Base-by-base conservation (phyloP, 2,113 vertebrate species). In the Pachycephala philippinensis region DNA sequence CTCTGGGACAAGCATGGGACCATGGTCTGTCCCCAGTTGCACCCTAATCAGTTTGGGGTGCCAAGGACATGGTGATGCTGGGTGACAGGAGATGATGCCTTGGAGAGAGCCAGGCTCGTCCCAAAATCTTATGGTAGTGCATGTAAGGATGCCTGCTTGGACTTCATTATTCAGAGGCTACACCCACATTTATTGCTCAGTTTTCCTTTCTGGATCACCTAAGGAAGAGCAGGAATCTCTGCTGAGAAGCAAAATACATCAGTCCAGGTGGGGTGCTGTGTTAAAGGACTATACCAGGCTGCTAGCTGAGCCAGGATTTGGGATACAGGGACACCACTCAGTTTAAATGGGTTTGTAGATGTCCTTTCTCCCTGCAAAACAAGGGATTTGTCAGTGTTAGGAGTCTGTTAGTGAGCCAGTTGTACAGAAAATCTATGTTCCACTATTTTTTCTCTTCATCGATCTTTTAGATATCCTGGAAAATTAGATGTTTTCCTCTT, bases 71-170 rank as follows among this genome's bases (percentile, higher is more conserved):
- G 71, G 28, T 52, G 45, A 15, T 74, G n/a, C 37, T n/a, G 45
- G 4, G 12, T 13, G 24, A 54, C 26, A 22, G 52, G 54, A 89
- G 39, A 9, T 17, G 11, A 39, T 0, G 5, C 28, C 27, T 11
- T 63, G 52, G 20, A 81, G 7, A n/a, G 9, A 87, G 61, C 23
- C 56, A 61, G 2, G 63, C 9, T 54, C 30, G 72, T 74, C 64
- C 39, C 18, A 21, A 8, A 53, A 8, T 7, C 8, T 26, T 30
- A 10, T 0, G 0, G 33, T 24, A 12, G 30, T 11, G 5, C 0
- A 0, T 4, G 9, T 45, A 10, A 37, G 6, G 9, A 8, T 57
- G 2, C 23, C 30, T 61, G 42, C 27, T 68, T 50, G 33, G 47
- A n/a, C 33, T 70, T 59, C 1, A 0, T 65, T 27, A 47, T 47